Evolutionary conservation across 2,797 vertebrate species (phyloP), one percentile per base, ranked within the genome.

Genomic region (Arrhamphus sclerolepis): DNA sequence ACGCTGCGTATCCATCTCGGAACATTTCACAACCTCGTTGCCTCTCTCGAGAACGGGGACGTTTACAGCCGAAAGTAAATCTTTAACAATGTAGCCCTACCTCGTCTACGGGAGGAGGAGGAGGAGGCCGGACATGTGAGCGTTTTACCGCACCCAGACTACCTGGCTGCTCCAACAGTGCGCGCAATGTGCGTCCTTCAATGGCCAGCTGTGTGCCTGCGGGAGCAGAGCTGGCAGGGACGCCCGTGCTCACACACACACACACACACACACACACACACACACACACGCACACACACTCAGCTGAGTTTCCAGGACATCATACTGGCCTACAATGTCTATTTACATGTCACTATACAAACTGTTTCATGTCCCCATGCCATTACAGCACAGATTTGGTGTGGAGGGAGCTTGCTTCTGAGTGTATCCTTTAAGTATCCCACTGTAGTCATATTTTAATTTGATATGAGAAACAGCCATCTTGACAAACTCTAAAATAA

Each of bases 161-260:
- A 73, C 76, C 79, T 82, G 76, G 55, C 78, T 26, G 70, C 54
- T 66, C 47, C 71, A 86, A 89, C 87, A 89, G 77, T 87, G 84
- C 20, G 66, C 62, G 72, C 85, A 81, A 82, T 89, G 89, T 89
- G 71, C 62, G 55, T 47, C 70, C 51, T 54, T 90, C 82, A 89
- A 88, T 87, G 82, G 81, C 38, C 83, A 81, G 77, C 87, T 89
- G 83, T 91, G 85, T 86, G 78, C 43, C 69, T 43, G 29, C 20
- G 18, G 55, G 64, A 71, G 56, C 46, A 34, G 55, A 68, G 65
- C 61, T 61, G 66, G 62, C 46, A 56, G 60, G 56, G 68, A 77
- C 78, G 78, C 85, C 82, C 75, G 78, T 74, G 1, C 38, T 47
- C 59, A 10, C 56, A 21, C 58, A 8, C 53, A n/a, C 52, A 39